A percentile compares a stretch with the other conserved stretches of the same genome.
Evolutionary conservation across 2,888 invertebrate genomes (phyloP).

Genomic region (Romanomermis culicivorax): DNA sequence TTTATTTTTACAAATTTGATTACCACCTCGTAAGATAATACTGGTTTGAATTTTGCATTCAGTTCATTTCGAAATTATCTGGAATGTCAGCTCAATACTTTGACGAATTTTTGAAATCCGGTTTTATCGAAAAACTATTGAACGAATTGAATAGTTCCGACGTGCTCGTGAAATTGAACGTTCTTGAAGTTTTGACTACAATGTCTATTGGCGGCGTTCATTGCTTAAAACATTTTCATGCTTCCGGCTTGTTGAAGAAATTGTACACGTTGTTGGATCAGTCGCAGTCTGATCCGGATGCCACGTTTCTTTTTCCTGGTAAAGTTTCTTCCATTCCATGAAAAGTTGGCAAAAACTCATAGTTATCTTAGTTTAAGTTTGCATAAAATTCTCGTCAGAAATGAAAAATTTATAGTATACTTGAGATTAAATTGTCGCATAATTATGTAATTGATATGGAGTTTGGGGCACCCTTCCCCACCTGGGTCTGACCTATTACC

Average conservation of each 20-base stretch:
- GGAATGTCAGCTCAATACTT: background rate
- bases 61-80: background rate
- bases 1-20: too few relatives aligned
- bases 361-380: too few relatives aligned
- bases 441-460: too few relatives aligned
- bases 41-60: too few relatives aligned
- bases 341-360: too few relatives aligned
- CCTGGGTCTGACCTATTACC: too few relatives aligned
- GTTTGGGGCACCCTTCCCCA: too few relatives aligned
- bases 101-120: background rate
- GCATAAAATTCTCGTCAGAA: too few relatives aligned
- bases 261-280: background rate
- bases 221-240: conserved; percentile 4
- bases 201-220: conserved; percentile 4
- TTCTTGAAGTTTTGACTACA: conserved; percentile 6
- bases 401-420: too few relatives aligned
- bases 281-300: background rate
- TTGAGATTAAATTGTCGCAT: too few relatives aligned
- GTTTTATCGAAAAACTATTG: background rate
- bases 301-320: conserved; percentile 6
- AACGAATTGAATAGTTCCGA: background rate
- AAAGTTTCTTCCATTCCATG: too few relatives aligned
- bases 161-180: conserved; percentile 8
- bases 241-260: background rate
- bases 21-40: too few relatives aligned